Base-by-base conservation (phyloP, 2,113 vertebrate genomes). In the Pseudopipra pipra region DNA sequence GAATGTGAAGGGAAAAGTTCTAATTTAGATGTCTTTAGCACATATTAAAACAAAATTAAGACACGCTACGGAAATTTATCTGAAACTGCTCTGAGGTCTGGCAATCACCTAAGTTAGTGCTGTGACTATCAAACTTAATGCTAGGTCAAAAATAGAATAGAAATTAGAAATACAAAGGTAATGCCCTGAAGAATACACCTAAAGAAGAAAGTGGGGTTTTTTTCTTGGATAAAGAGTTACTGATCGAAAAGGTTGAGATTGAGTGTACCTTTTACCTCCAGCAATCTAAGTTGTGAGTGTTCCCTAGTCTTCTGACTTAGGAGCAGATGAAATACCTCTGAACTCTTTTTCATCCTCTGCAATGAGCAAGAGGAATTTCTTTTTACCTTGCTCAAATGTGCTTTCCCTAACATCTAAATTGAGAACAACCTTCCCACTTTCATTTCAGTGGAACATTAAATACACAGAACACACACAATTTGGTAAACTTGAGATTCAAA, bases 1-100 rank as follows among this genome's bases (percentile, higher is more conserved):
- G 91, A 96, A 95, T 87, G 87, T 89, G 65, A 85, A 94, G 31
- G 18, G 75, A 11, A 41, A 85, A 78, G 31, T 62, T 56, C 67
- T 85, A 33, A 65, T 79, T 91, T 37, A 75, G 31, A 61, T 43
- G 13, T 41, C 35, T 85, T 73, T 30, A 87, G 25, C 68, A 74
- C 8, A 16, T 62, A 59, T 31, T 58, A 73, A 79, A 51, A 24
- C 16, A 59, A 83, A 91, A 70, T 2, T 51, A 92, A 90, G 72
- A 95, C 27, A 49, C 2, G 2, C 35, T 52, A 62, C 21, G 44
- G 37, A 77, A 89, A 43, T 18, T 77, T 46, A 67, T 11, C 25
- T 58, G 52, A 92, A 92, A 78, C 28, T 49, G 41, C 65, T 78
- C 33, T 8, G 23, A 90, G 27, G 33, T 52, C 22, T 56, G 31